Conservation (phyloP, 2,113 vertebrate genomes). For the Oryzias javanicus region DNA sequence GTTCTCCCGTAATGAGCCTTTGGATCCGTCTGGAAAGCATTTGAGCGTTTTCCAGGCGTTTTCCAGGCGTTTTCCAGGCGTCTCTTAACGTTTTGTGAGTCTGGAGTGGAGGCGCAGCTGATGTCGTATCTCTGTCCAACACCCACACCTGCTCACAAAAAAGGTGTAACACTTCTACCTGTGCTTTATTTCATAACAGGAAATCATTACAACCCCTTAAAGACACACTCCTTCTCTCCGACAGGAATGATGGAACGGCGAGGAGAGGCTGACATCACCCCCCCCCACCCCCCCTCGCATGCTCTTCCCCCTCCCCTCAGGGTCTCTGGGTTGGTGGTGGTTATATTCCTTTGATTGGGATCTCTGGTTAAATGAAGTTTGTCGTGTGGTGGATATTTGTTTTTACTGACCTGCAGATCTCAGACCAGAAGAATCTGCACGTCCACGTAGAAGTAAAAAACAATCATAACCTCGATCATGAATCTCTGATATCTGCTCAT, state of each 20-base stretch:
- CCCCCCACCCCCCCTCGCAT: constrained; percentile 8
- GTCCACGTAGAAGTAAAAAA: no score
- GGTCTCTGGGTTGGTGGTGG: constrained; percentile 51
- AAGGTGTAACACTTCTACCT: constrained; percentile 20
- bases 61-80: no score
- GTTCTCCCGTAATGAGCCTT: no score
- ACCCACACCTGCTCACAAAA: background rate
- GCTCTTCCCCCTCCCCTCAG: constrained; percentile 22
- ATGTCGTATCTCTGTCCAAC: background rate
- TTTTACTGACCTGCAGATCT: background rate
- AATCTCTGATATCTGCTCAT: no score
- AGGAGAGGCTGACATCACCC: constrained; percentile 43
- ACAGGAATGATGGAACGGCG: constrained; percentile 64
- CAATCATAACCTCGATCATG: no score
- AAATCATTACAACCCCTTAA: constrained; percentile 67
- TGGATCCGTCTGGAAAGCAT: no score
- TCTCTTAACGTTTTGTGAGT: no score
- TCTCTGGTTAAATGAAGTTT: constrained; percentile 22
- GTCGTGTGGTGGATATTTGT: constrained; percentile 6
- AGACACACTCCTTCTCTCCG: constrained; percentile 67
- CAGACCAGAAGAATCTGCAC: no score
- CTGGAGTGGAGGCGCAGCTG: background rate
- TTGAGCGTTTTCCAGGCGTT: no score
- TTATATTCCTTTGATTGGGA: constrained; percentile 19
- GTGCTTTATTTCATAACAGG: constrained; percentile 57